Evolutionary conservation across 2,797 vertebrate species (phyloP).

Genomic region (Ciconia nigra): DNA sequence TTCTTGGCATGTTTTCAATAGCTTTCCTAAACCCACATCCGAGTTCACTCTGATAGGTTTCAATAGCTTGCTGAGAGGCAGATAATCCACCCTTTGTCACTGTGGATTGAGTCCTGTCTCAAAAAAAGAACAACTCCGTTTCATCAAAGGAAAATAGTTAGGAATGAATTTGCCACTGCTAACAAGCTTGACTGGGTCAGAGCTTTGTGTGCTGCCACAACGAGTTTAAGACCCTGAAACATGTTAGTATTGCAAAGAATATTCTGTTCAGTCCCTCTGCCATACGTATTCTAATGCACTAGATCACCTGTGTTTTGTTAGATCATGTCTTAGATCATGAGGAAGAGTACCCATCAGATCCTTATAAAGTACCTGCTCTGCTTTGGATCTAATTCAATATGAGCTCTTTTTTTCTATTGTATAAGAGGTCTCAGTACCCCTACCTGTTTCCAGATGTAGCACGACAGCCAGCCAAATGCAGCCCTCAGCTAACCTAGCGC

Average conservation of each 20-base stretch:
- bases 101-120: not conserved
- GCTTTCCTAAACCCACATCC: not conserved
- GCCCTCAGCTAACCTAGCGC: not conserved
- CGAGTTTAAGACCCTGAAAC: not conserved
- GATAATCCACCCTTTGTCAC: conserved; percentile 48
- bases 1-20: conserved; percentile 1
- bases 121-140: not conserved
- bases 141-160: conserved; percentile 1
- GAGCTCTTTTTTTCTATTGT: not conserved
- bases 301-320: not conserved
- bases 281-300: not conserved
- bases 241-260: not conserved
- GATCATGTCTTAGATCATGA: not conserved
- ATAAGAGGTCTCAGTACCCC: not conserved
- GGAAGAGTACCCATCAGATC: not conserved
- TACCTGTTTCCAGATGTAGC: not conserved
- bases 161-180: not conserved
- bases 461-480: not conserved
- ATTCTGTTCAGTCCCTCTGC: not conserved
- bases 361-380: not conserved
- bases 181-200: conserved; percentile 21
- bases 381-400: not conserved
- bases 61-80: not conserved
- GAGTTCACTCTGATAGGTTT: not conserved
- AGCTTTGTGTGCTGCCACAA: not conserved